phyloP scores from a whole-genome alignment of 2,113 vertebrate species.

The Struthio camelus region DNA sequence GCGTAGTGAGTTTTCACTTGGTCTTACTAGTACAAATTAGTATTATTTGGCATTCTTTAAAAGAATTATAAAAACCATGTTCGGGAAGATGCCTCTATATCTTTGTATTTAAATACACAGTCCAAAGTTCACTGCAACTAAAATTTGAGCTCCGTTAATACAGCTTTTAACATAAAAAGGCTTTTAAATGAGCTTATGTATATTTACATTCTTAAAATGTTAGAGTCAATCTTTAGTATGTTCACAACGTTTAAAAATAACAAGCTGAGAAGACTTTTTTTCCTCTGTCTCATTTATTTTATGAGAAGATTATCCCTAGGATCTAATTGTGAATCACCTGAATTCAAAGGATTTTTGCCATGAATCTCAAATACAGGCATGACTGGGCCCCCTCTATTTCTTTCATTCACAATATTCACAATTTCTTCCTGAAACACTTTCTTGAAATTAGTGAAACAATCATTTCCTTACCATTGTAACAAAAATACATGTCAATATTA shows the following conservation, averaged over 20 bases:
- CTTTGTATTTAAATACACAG: background rate
- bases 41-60: background rate
- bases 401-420: background rate
- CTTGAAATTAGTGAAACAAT: conserved; percentile 9
- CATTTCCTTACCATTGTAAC: conserved; percentile 10
- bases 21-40: background rate
- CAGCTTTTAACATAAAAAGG: background rate
- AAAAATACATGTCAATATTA: conserved; percentile 53
- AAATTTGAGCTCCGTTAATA: background rate
- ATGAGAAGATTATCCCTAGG: background rate
- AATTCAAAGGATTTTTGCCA: background rate
- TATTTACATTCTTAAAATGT: background rate
- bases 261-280: background rate
- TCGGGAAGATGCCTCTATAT: background rate
- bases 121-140: background rate
- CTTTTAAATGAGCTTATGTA: background rate
- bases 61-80: background rate
- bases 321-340: background rate
- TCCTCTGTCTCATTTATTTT: background rate
- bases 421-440: conserved; percentile 7
- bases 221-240: background rate
- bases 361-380: background rate
- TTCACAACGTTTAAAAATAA: background rate
- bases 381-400: background rate
- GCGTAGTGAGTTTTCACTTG: background rate